These are phyloP conservation scores for Caenorhabditis panamensis DNA, from an alignment of 2,888 invertebrate genomes.

Conservation along the genomic window DNA sequence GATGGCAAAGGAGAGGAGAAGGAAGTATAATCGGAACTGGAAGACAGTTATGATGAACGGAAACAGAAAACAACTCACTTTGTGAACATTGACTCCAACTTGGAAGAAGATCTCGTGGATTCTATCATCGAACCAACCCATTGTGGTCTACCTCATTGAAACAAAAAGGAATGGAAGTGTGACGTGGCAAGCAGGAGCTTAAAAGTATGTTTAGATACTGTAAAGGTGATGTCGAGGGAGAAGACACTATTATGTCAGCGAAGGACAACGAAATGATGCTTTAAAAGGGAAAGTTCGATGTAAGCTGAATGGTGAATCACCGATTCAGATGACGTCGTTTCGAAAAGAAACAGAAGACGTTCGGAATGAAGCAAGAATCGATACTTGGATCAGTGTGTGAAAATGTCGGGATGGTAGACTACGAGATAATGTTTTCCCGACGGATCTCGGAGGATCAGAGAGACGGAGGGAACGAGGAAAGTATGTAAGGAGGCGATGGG, in stretches of 20 bases:
- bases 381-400: constrained; percentile 21
- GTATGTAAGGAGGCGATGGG: constrained; percentile 33
- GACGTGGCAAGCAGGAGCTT: constrained; percentile 6
- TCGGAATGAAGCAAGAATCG: constrained; percentile 15
- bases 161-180: constrained; percentile 5
- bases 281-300: constrained; percentile 15
- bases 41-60: not conserved
- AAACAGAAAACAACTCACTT: constrained; percentile 15
- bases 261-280: constrained; percentile 7
- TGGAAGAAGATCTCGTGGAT: constrained; percentile 69
- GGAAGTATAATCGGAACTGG: constrained; percentile 68
- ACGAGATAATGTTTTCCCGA: constrained; percentile 14
- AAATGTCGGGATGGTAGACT: constrained; percentile 27
- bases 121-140: constrained; percentile 57
- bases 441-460: constrained; percentile 47
- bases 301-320: constrained; percentile 13
- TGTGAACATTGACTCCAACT: constrained; percentile 74
- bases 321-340: constrained; percentile 24
- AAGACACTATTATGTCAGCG: constrained; percentile 11
- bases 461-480: constrained; percentile 27
- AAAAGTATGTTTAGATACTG: not conserved
- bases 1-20: constrained; percentile 72
- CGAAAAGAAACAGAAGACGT: constrained; percentile 16
- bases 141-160: constrained; percentile 46
- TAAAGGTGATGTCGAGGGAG: not conserved